Conservation (phyloP, 1,140 invertebrate genomes). For the Zaprionus capensis region DNA sequence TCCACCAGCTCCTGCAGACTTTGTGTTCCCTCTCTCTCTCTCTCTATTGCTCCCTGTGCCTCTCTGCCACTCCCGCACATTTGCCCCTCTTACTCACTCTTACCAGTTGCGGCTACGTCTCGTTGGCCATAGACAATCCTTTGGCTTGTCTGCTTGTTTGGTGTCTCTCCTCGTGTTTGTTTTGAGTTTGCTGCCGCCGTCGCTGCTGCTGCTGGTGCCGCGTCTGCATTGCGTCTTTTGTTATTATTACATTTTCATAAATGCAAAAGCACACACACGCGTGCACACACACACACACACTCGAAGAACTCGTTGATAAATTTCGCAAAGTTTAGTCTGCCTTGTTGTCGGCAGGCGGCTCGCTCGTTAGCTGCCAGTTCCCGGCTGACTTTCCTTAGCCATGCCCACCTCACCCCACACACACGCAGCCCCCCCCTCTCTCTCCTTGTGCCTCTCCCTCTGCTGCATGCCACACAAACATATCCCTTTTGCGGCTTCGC, state of each 20-base stretch:
- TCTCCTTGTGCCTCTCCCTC: not conserved
- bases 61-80: not conserved
- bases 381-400: conserved; percentile 3
- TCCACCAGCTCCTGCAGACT: not conserved
- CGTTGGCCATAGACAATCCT: conserved; percentile 23
- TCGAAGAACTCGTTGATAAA: conserved; percentile 67
- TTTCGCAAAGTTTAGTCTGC: conserved; percentile 79
- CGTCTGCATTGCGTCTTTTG: conserved; percentile 80
- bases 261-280: conserved; percentile 62
- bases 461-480: conserved; percentile 9
- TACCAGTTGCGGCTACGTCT: conserved; percentile 2
- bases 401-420: not conserved
- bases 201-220: conserved; percentile 20
- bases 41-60: not conserved
- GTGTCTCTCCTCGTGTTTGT: conserved; percentile 43
- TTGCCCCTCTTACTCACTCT: not conserved
- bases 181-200: conserved; percentile 45
- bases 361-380: conserved; percentile 58
- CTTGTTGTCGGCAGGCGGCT: conserved; percentile 64
- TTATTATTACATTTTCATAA: conserved; percentile 83
- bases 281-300: conserved; percentile 30
- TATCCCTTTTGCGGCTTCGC: conserved; percentile 43
- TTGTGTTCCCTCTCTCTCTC: not conserved
- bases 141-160: conserved; percentile 14
- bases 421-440: conserved; percentile 7